phyloP scores from a whole-genome alignment of 1,140 invertebrate genomes.

The Linepithema humile region DNA sequence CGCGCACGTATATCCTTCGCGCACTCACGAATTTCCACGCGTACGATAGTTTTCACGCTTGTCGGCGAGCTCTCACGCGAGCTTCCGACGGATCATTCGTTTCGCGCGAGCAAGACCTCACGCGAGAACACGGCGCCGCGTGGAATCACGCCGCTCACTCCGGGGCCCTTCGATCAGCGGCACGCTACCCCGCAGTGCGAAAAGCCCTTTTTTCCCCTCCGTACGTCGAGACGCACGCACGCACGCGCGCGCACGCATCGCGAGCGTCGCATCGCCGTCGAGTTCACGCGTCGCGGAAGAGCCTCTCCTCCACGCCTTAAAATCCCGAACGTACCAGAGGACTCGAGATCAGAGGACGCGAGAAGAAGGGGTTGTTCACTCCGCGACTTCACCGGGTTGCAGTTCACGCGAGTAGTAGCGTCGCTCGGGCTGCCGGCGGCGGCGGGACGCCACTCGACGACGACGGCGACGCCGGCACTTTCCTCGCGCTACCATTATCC shows the following conservation, averaged over 20 bases:
- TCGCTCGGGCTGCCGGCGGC: slow-evolving; percentile 61
- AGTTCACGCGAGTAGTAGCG: slow-evolving; percentile 52
- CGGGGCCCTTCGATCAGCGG: slow-evolving; percentile 27
- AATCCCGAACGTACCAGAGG: slow-evolving; percentile 10
- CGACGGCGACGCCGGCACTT: slow-evolving; percentile 64
- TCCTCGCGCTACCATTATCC: slow-evolving; percentile 62
- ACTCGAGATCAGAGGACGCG: not conserved
- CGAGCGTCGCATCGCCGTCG: slow-evolving; percentile 20
- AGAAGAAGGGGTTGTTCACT: slow-evolving; percentile 62
- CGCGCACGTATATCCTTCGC: slow-evolving; percentile 9
- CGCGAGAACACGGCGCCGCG: slow-evolving; percentile 29
- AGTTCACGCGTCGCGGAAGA: slow-evolving; percentile 17
- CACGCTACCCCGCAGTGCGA: slow-evolving; percentile 43
- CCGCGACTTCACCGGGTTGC: slow-evolving; percentile 54
- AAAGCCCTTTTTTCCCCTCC: slow-evolving; percentile 12
- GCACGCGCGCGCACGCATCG: slow-evolving; percentile 52
- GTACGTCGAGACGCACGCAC: slow-evolving; percentile 20
- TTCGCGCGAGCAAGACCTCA: not conserved
- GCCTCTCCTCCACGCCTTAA: slow-evolving; percentile 10
- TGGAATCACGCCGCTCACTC: slow-evolving; percentile 3
- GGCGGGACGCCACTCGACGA: slow-evolving; percentile 64
- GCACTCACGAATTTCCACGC: slow-evolving; percentile 38
- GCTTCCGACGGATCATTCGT: slow-evolving; percentile 1
- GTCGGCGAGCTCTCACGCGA: slow-evolving; percentile 16
- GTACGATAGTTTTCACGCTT: slow-evolving; percentile 5